phyloP scores from a whole-genome alignment of 1,140 invertebrate genomes.

The Lucilia sericata region DNA sequence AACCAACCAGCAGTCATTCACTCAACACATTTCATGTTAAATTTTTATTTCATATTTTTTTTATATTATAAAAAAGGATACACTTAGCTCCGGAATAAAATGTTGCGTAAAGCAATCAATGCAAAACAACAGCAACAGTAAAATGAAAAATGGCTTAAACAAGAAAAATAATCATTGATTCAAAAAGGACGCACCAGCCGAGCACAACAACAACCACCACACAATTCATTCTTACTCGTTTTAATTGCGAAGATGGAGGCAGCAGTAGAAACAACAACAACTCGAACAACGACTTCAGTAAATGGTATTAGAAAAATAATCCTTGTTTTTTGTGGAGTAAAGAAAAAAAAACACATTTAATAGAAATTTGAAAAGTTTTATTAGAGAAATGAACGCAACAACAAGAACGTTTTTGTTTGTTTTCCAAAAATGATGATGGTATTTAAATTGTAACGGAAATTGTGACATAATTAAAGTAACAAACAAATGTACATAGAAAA shows the following conservation, averaged over 20 bases:
- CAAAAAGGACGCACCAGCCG: too few species aligned
- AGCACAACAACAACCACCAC: neutral
- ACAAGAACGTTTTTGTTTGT: neutral
- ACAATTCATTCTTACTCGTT: neutral
- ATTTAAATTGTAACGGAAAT: slow-evolving; percentile 10
- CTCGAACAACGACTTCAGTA: neutral
- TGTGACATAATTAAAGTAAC: slow-evolving; percentile 15
- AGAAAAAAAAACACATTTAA: neutral
- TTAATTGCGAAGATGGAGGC: neutral
- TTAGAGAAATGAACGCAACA: neutral
- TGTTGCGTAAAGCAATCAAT: neutral
- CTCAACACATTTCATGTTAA: neutral
- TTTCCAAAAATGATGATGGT: neutral
- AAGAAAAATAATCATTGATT: neutral
- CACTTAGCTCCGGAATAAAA: neutral
- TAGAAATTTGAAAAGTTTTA: slow-evolving; percentile 13
- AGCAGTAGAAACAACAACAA: neutral
- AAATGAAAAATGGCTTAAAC: neutral
- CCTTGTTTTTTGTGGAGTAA: neutral
- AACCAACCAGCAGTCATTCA: neutral
- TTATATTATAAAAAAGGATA: neutral
- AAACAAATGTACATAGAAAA: neutral
- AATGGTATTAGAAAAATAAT: neutral
- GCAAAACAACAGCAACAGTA: neutral
- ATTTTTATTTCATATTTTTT: neutral